Conservation (phyloP, 1,140 invertebrate species). For the Planococcus citri region DNA sequence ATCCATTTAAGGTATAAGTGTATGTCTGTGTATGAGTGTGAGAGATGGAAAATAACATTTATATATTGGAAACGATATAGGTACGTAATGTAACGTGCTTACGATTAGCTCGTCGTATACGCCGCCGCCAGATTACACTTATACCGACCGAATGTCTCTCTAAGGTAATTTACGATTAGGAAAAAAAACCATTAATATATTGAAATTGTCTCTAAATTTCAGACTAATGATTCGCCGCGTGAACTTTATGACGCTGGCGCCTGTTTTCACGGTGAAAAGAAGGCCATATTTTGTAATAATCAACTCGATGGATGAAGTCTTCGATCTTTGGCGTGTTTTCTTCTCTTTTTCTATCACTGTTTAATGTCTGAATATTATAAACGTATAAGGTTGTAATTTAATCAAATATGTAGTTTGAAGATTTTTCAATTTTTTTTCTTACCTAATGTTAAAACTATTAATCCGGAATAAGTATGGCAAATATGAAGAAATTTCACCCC, state of each 20-base stretch:
- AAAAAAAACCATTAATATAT: constrained; percentile 4
- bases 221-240: neutral
- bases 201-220: constrained; percentile 7
- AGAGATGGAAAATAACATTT: neutral
- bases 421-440: no score
- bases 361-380: no score
- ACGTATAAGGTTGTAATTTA: no score
- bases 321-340: neutral
- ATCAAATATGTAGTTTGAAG: no score
- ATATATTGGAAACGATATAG: neutral
- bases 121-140: neutral
- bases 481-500: no score
- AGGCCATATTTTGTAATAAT: constrained; percentile 4
- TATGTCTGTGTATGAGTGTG: no score
- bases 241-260: neutral
- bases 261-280: neutral
- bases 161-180: neutral
- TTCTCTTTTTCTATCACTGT: no score
- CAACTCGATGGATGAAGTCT: neutral
- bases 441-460: no score
- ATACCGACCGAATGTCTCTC: neutral
- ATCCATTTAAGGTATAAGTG: constrained; percentile 3
- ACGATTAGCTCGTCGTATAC: neutral
- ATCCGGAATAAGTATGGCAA: no score
- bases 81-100: neutral